Evolutionary conservation across 1,140 invertebrate species (phyloP).

Genomic region (Scaptomyza montana): DNA sequence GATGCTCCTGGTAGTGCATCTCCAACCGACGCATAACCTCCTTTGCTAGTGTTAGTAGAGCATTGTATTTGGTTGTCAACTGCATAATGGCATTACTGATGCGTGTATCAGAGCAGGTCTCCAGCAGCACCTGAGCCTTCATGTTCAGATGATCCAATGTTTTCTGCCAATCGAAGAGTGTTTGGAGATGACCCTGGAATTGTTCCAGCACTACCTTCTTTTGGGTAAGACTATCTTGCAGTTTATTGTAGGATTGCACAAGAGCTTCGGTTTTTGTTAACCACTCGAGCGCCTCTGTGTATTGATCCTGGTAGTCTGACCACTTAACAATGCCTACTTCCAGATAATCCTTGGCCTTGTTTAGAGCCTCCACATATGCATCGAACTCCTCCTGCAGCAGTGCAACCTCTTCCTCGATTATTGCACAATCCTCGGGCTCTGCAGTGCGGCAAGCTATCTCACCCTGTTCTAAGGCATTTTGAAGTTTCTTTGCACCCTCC

Average conservation of each 20-base stretch:
- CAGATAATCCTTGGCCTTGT: slow-evolving; percentile 91
- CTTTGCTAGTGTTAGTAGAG: slow-evolving; percentile 94
- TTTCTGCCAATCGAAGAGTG: slow-evolving; percentile 96
- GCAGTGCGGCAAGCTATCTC: slow-evolving; percentile 92
- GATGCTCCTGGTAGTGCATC: slow-evolving; percentile 95
- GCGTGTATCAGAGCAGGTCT: slow-evolving; percentile 96
- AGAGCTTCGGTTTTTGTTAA: slow-evolving; percentile 93
- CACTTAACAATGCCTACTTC: slow-evolving; percentile 96
- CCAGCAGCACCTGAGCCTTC: slow-evolving; percentile 93
- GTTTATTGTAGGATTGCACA: slow-evolving; percentile 95
- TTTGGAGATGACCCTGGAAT: slow-evolving; percentile 95
- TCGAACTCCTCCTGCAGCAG: slow-evolving; percentile 94
- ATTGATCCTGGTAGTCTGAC: slow-evolving; percentile 97
- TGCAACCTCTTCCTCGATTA: slow-evolving; percentile 96
- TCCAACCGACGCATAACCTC: slow-evolving; percentile 96
- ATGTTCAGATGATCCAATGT: slow-evolving; percentile 96
- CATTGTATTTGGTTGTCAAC: slow-evolving; percentile 96
- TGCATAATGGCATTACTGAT: slow-evolving; percentile 97
- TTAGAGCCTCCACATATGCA: slow-evolving; percentile 90
- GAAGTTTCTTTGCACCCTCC: slow-evolving; percentile 92
- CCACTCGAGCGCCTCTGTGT: slow-evolving; percentile 94
- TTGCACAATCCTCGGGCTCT: slow-evolving; percentile 93
- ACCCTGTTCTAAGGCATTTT: slow-evolving; percentile 91
- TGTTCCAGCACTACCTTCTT: slow-evolving; percentile 95
- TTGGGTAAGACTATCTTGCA: slow-evolving; percentile 94